Percentiles rank a stretch among this genome's conserved stretches.
Conservation (phyloP, 1,140 invertebrate genomes). For the Babylonia areolata region DNA sequence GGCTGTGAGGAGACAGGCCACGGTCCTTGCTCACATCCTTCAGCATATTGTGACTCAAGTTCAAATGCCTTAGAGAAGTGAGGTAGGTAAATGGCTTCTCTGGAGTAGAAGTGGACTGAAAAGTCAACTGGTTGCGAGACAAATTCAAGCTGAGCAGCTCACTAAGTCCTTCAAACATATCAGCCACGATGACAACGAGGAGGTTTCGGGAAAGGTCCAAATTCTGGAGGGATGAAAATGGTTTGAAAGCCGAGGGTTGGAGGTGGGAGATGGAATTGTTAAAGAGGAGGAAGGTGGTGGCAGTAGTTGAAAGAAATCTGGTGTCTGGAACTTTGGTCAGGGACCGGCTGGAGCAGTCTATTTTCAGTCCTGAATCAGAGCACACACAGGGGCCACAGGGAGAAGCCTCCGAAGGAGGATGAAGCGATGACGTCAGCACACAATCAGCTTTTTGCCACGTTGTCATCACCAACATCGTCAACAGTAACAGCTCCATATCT, state of each 20-base stretch:
- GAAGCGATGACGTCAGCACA: too few relatives aligned
- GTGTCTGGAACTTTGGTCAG: not conserved
- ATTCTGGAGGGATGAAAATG: not conserved
- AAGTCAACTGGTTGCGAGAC: not conserved
- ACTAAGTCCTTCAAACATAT: not conserved
- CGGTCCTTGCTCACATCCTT: not conserved
- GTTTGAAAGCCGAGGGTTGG: not conserved
- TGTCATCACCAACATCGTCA: not conserved
- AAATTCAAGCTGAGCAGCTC: not conserved
- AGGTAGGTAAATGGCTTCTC: not conserved
- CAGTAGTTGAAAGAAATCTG: not conserved
- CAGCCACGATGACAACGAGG: not conserved
- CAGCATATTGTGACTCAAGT: not conserved
- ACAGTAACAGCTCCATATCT: too few relatives aligned
- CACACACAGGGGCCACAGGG: not conserved
- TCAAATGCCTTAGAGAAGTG: not conserved
- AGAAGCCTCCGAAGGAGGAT: too few relatives aligned
- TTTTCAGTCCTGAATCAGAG: not conserved
- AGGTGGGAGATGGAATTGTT: constrained; percentile 13
- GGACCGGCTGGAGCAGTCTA: constrained; percentile 10
- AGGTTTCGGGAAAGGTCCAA: constrained; percentile 26
- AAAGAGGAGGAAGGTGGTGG: not conserved
- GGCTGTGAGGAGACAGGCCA: not conserved
- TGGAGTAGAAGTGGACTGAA: not conserved
- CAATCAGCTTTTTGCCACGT: not conserved